Percentiles rank a stretch among this genome's conserved stretches.
These are phyloP conservation scores for Nematostella vectensis DNA, from an alignment of 92 coral and sea anemone species.

Conservation along the genomic window DNA sequence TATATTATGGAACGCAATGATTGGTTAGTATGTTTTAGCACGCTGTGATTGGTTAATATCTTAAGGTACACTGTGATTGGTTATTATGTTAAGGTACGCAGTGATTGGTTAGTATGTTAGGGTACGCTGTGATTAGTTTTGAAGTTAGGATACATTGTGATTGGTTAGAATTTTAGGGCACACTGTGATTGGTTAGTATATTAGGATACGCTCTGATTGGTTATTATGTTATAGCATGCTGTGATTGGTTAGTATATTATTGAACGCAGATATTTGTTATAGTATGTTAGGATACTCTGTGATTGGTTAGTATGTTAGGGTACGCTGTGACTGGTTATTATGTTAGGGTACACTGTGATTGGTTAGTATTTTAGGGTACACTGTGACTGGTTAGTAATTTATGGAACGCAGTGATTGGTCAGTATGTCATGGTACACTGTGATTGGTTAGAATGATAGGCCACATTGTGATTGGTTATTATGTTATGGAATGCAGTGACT, in stretches of 20 bases:
- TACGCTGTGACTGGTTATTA: neutral
- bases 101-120: conserved; percentile 1
- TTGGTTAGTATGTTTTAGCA: neutral
- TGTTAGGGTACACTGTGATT: neutral
- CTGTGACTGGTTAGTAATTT: neutral
- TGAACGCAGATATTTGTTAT: neutral
- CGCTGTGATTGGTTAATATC: neutral
- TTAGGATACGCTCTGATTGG: neutral
- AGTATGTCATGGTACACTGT: neutral
- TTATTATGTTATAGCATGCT: neutral
- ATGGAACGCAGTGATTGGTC: neutral
- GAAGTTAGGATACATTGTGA: neutral
- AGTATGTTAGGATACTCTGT: neutral
- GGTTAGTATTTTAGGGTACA: neutral
- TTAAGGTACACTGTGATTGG: neutral
- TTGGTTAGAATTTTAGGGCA: neutral
- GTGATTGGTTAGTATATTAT: conserved; percentile 1
- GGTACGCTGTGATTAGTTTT: neutral
- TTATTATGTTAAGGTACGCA: neutral
- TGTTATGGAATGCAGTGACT: neutral
- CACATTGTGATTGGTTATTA: neutral
- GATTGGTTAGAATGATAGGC: neutral
- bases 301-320: conserved; percentile 5
- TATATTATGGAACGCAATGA: neutral
- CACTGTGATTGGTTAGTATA: conserved; percentile 2